Base-by-base conservation (phyloP, 2,113 vertebrate genomes). In the Haemorhous mexicanus region DNA sequence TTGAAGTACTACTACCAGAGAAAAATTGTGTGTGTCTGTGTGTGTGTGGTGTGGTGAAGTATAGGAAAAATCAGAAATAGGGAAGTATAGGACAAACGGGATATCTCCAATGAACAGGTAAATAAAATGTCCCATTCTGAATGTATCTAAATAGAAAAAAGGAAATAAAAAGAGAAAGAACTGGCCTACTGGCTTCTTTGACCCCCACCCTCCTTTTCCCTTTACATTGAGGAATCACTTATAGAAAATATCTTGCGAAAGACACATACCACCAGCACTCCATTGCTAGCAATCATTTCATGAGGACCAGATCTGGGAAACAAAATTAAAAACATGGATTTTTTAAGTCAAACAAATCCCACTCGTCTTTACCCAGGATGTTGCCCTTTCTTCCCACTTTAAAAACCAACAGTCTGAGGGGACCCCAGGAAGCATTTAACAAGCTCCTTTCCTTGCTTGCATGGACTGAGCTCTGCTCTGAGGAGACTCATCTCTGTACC, bases 181-280 rank as follows among this genome's bases (percentile, higher is more conserved):
- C 19, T 32, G 12, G 9, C 17, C 32, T 61, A 59, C 3, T 44
- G 44, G 7, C 18, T 94, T 75, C 30, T 44, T 10, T 37, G 74
- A 50, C 4, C 1, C 18, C 12, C 8, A 67, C 12, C 4, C 14
- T 81, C 11, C 23, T 19, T 47, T 53, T 15, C 6, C 33, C 28
- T 80, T 67, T 55, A 41, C 49, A 44, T 77, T 87, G 74, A 85
- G 16, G 19, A 73, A 68, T 84, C 5, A 50, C 2, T 56, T 79
- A 41, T 26, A 86, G 22, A 74, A 35, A 72, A 52, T 73, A 30
- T 63, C 7, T 68, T 63, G 43, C 19, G 49, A 44, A 74, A 75
- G 52, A 87, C 67, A 73, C 97, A 58, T 98, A 99, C 98, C 98
- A 98, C 97, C 47, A 99, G 89, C 37, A 98, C 98, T 81, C 98